Conservation (phyloP, 1,140 invertebrate species). For the Drosophila bipectinata region DNA sequence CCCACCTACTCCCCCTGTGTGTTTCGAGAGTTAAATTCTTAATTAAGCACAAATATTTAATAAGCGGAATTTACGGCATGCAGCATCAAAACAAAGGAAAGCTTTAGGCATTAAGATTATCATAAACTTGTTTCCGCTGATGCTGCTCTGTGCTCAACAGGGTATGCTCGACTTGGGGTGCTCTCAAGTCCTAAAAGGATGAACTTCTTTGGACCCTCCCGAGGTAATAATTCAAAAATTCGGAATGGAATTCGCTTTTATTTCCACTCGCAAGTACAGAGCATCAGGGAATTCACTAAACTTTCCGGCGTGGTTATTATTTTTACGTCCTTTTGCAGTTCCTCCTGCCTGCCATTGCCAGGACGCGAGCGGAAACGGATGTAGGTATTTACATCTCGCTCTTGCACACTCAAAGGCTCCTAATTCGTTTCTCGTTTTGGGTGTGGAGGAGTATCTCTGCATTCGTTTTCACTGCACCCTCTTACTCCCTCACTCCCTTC, state of each 20-base stretch:
- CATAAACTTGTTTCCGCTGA: slow-evolving; percentile 63
- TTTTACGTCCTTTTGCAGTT: slow-evolving; percentile 14
- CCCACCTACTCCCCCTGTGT: slow-evolving; percentile 2
- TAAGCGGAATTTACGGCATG: slow-evolving; percentile 58
- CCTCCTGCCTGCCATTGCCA: slow-evolving; percentile 34
- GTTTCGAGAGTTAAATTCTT: slow-evolving; percentile 60
- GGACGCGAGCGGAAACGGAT: slow-evolving; percentile 66
- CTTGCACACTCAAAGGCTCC: slow-evolving; percentile 22
- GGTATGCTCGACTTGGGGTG: not conserved
- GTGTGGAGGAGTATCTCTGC: slow-evolving; percentile 1
- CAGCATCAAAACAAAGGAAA: slow-evolving; percentile 58
- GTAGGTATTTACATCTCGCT: slow-evolving; percentile 43
- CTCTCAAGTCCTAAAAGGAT: no score
- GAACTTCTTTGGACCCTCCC: not conserved
- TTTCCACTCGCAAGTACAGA: not conserved
- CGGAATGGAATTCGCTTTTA: not conserved
- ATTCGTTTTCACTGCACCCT: slow-evolving; percentile 29
- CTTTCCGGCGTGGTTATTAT: slow-evolving; percentile 1
- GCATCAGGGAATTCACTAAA: not conserved
- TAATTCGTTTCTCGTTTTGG: slow-evolving; percentile 16
- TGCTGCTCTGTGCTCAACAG: slow-evolving; percentile 1
- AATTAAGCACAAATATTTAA: slow-evolving; percentile 73
- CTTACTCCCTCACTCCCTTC: not conserved
- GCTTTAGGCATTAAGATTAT: slow-evolving; percentile 69
- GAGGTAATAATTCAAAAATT: not conserved